Percentiles rank a stretch among this genome's conserved stretches.
These are phyloP conservation scores for Festucalex cinctus DNA, from an alignment of 2,113 vertebrate species.

Conservation along the genomic window DNA sequence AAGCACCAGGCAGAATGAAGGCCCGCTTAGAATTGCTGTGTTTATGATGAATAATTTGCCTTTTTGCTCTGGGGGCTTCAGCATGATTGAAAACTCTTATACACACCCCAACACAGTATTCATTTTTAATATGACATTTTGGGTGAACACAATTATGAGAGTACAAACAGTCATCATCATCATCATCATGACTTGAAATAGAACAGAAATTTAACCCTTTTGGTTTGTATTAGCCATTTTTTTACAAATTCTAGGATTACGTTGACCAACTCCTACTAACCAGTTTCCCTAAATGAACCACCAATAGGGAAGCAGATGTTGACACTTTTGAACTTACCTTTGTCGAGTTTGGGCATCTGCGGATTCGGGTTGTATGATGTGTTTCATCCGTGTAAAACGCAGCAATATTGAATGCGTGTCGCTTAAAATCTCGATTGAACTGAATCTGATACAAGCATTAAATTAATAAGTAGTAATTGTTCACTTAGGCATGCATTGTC, in stretches of 20 bases:
- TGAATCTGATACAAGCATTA: neutral
- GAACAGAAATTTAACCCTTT: neutral
- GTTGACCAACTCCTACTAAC: neutral
- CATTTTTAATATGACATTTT: no score
- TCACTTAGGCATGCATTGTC: neutral
- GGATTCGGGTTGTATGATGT: neutral
- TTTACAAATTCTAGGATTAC: neutral
- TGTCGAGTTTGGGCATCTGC: neutral
- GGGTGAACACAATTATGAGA: no score
- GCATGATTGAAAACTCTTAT: no score
- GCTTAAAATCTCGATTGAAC: neutral
- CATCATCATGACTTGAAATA: neutral
- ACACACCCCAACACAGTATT: no score
- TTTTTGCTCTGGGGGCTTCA: no score
- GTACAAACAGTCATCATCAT: no score
- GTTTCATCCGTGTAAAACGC: neutral
- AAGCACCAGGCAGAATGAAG: no score
- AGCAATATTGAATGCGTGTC: neutral
- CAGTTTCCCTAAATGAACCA: neutral
- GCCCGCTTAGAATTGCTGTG: no score
- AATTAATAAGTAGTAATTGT: neutral
- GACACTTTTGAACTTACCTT: neutral
- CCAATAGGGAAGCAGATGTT: neutral
- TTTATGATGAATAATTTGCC: no score
- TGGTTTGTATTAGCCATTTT: neutral